Percentiles rank a stretch among this genome's conserved stretches.
Evolutionary conservation across 1,140 invertebrate genomes (phyloP).

Genomic region (Matsumurasca onukii): DNA sequence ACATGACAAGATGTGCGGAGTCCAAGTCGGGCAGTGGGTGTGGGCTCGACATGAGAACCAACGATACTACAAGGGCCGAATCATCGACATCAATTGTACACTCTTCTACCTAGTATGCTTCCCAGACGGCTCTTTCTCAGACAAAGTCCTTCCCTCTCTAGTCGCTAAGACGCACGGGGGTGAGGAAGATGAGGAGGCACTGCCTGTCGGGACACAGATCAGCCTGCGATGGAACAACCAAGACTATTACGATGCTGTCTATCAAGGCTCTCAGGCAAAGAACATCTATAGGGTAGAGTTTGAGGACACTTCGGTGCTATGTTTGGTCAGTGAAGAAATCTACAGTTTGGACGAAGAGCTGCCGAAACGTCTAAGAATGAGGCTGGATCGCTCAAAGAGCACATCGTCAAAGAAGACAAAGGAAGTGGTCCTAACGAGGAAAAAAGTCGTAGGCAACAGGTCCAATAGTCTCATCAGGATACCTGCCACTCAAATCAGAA

Average conservation of each 20-base stretch:
- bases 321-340: conserved; percentile 51
- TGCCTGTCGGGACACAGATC: conserved; percentile 51
- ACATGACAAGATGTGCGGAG: conserved; percentile 46
- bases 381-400: no score
- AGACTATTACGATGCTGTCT: conserved; percentile 57
- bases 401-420: no score
- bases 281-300: conserved; percentile 58
- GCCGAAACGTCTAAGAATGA: conserved; percentile 54
- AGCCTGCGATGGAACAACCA: conserved; percentile 62
- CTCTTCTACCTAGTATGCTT: conserved; percentile 63
- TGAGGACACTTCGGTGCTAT: conserved; percentile 51
- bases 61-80: conserved; percentile 60
- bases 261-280: conserved; percentile 54
- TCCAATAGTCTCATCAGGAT: no score
- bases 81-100: conserved; percentile 53
- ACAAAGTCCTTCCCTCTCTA: conserved; percentile 59
- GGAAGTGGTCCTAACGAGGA: no score
- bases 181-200: conserved; percentile 39
- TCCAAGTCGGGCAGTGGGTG: conserved; percentile 50
- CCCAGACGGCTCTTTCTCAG: conserved; percentile 62
- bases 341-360: conserved; percentile 53
- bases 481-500: no score
- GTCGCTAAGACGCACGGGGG: conserved; percentile 42
- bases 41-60: conserved; percentile 65
- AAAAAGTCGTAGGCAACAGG: no score